These are phyloP conservation scores for Sitobion miscanthi DNA, from an alignment of 1,140 invertebrate species.

Conservation along the genomic window DNA sequence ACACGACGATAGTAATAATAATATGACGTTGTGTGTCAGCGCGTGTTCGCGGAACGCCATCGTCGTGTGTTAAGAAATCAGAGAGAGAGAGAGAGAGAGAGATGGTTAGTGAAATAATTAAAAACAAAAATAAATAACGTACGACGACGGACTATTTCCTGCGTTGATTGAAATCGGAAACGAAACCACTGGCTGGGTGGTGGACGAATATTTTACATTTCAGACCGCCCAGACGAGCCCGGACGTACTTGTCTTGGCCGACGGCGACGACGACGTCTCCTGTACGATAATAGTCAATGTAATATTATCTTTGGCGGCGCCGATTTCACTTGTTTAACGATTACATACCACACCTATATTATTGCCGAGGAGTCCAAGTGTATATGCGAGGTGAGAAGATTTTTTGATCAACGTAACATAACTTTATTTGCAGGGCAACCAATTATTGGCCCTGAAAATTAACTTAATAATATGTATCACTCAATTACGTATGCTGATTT, in stretches of 20 bases:
- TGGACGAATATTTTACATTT: neutral
- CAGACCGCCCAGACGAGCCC: neutral
- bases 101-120: neutral
- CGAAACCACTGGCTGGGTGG: neutral
- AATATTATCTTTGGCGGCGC: neutral
- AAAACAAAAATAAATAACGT: neutral
- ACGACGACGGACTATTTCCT: neutral
- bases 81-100: neutral
- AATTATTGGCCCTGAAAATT: neutral
- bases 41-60: neutral
- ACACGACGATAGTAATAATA: neutral
- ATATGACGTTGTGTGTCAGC: neutral
- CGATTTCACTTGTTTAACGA: neutral
- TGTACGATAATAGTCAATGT: neutral
- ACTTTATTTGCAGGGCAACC: neutral
- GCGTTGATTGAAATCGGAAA: slow-evolving; percentile 12
- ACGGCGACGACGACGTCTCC: neutral
- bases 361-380: neutral
- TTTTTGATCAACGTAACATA: neutral
- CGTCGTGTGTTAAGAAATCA: neutral
- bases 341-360: neutral
- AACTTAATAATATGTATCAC: neutral
- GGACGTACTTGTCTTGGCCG: neutral
- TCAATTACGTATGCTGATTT: too few relatives aligned
- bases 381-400: neutral